Percentiles rank a stretch among this genome's conserved stretches.
phyloP scores from a whole-genome alignment of 1,140 invertebrate species.

The Zaprionus taronus region DNA sequence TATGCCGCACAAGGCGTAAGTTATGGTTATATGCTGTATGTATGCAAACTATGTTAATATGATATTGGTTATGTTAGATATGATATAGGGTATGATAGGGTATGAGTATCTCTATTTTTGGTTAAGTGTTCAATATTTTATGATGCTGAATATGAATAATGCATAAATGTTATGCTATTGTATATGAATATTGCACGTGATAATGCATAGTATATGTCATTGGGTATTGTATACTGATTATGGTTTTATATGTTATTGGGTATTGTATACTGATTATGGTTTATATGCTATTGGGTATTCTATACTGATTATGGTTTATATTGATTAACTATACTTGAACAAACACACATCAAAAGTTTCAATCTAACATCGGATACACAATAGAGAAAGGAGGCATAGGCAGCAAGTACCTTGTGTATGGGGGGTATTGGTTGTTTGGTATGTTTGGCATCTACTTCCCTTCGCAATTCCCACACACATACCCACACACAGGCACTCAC shows the following conservation, averaged over 20 bases:
- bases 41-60: no score
- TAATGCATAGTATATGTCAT: background rate
- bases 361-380: background rate
- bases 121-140: no score
- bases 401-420: background rate
- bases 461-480: background rate
- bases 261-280: no score
- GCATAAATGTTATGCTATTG: no score
- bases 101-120: no score
- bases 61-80: background rate
- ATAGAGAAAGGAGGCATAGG: background rate
- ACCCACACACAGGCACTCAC: background rate
- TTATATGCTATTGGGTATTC: background rate
- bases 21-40: background rate
- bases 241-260: background rate
- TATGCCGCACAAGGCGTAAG: background rate
- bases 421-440: background rate
- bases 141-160: no score
- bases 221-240: background rate
- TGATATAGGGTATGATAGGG: background rate
- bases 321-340: constrained; percentile 2
- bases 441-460: background rate
- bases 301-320: background rate
- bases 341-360: background rate
- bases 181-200: background rate